Base-by-base conservation (phyloP, 2,113 vertebrate genomes). In the Phodopus roborovskii region DNA sequence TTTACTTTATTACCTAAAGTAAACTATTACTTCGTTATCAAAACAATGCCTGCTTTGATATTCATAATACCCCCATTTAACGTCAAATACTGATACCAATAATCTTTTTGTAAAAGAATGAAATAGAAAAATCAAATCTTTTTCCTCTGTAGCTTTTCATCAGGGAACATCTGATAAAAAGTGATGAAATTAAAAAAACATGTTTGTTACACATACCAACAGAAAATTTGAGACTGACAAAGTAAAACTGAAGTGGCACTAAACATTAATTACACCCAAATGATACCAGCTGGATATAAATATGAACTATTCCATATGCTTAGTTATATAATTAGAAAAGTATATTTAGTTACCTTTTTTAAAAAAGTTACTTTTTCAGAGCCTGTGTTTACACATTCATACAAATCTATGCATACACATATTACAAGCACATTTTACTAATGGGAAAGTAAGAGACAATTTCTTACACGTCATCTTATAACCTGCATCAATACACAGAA, bases 231-330 rank as follows among this genome's bases (percentile, higher is more conserved):
- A 90, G 90, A 92, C 7, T 64, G 88, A 91, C 68, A 91, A 7
- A 42, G 30, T 20, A 96, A 94, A 97, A 82, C 26, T 79, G 36
- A 90, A 93, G 81, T 87, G 83, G 87, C 12, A 93, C 11, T 92
- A 48, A 90, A 79, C 50, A 90, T 94, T 95, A 97, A 96, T 85
- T 95, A 78, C 3, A 78, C 45, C 60, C 95, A n/a, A 6, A 24
- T 70, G 33, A 36, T 53, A 91, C 53, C 64, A 90, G n/a, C 48
- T 91, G 56, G 60, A 68, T 12, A 90, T 12, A 92, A 97, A 97
- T 48, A 71, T 17, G 24, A 96, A 56, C 36, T 94, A 78, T 89
- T 56, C 56, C 53, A 58, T 10, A 78, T 28, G 28, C 36, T 89
- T 36, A 42, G 22, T n/a, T 90, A 64, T 87, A 82, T 90, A 90